phyloP scores from a whole-genome alignment of 2,113 vertebrate genomes.

The Sarotherodon lohbergeri region DNA sequence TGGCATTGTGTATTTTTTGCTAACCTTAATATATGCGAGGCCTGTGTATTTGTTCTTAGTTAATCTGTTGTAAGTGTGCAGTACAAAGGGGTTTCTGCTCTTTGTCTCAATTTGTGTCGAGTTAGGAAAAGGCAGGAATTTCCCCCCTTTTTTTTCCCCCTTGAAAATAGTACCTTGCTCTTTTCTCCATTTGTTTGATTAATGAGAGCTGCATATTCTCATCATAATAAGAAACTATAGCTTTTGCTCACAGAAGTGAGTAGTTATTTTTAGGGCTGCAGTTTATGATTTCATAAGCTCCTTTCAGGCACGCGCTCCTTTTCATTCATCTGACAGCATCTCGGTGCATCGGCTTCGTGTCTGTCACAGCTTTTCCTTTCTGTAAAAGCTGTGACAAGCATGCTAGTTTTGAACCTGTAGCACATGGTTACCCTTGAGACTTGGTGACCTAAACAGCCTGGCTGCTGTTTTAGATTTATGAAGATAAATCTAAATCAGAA shows the following conservation, averaged over 20 bases:
- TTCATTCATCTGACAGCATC: not conserved
- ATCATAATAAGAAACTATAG: not conserved
- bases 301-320: not conserved
- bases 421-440: not conserved
- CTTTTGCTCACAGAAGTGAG: not conserved
- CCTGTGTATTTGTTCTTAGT: not conserved
- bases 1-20: not conserved
- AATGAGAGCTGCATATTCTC: not conserved
- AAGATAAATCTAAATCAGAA: not conserved
- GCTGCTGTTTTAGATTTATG: not conserved
- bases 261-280: not conserved
- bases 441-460: not conserved
- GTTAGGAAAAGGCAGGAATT: not conserved
- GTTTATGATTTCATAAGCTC: not conserved
- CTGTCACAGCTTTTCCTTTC: not conserved
- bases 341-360: not conserved
- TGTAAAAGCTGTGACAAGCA: not conserved
- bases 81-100: not conserved
- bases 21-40: not conserved
- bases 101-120: not conserved
- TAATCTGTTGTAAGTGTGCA: not conserved
- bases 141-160: accelerated
- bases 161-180: not conserved
- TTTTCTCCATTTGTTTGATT: not conserved
- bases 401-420: not conserved